A percentile compares a stretch with the other conserved stretches of the same genome.
These are phyloP conservation scores for Gymnothorax javanicus DNA, from an alignment of 2,797 vertebrate species.

Conservation along the genomic window DNA sequence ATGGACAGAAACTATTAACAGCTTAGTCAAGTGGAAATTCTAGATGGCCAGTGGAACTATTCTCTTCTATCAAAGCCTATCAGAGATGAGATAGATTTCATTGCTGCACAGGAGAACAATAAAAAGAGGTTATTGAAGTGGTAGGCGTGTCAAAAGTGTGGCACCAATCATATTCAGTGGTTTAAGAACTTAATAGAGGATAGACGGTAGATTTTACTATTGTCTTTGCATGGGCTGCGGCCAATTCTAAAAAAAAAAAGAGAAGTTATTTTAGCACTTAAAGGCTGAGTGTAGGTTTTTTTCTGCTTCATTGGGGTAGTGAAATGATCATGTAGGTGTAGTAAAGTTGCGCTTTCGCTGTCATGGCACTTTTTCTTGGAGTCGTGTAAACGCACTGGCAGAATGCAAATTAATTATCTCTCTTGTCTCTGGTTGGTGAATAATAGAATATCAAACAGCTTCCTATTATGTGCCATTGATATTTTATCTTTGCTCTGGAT, in stretches of 20 bases:
- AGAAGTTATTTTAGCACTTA: background rate
- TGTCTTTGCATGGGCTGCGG: background rate
- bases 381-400: background rate
- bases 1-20: slow-evolving; percentile 47
- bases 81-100: slow-evolving; percentile 53
- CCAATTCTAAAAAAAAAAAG: background rate
- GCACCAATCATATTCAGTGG: background rate
- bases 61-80: slow-evolving; percentile 29
- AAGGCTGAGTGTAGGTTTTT: background rate
- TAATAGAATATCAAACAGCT: background rate
- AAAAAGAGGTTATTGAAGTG: background rate
- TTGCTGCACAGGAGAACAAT: slow-evolving; percentile 41
- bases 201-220: background rate
- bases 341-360: background rate
- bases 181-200: background rate
- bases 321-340: background rate
- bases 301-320: background rate
- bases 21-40: slow-evolving; percentile 52
- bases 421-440: background rate
- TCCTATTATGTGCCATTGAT: background rate
- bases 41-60: slow-evolving; percentile 53
- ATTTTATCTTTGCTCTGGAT: background rate
- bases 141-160: background rate
- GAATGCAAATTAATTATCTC: background rate
- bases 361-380: background rate